A percentile compares a stretch with the other conserved stretches of the same genome.
Evolutionary conservation across 2,113 vertebrate species (phyloP).

Genomic region (Urocynchramus pylzowi): DNA sequence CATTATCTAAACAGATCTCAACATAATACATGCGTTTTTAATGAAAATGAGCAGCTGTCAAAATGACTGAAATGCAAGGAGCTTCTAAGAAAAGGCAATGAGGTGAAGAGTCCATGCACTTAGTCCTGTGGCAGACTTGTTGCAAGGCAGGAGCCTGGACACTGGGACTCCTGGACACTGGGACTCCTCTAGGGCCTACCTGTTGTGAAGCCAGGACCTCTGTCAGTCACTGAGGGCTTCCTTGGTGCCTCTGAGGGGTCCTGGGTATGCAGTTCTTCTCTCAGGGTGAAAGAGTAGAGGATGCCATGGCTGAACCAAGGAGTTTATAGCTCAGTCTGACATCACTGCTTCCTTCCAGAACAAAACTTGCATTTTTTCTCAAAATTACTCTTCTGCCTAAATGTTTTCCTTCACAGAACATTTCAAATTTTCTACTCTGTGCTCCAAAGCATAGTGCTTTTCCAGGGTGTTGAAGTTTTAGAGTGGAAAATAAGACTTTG

Average conservation of each 20-base stretch:
- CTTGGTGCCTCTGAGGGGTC: background rate
- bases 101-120: fast-evolving
- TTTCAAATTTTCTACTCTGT: background rate
- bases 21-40: background rate
- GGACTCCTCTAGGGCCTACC: fast-evolving
- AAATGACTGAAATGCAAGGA: background rate
- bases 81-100: background rate
- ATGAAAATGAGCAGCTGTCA: background rate
- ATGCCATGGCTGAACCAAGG: background rate
- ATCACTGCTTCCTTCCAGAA: background rate
- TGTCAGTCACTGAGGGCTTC: background rate
- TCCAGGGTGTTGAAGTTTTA: background rate
- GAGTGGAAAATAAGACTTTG: background rate
- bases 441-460: background rate
- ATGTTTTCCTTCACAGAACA: background rate
- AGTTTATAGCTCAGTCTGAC: background rate
- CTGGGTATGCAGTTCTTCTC: background rate
- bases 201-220: background rate
- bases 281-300: background rate
- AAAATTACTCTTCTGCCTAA: background rate
- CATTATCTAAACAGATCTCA: background rate
- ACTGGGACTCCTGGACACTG: background rate
- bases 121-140: background rate
- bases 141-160: background rate
- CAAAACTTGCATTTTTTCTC: background rate